These are phyloP conservation scores for Hypselothyrea guttata DNA, from an alignment of 2,888 invertebrate species.

Conservation along the genomic window DNA sequence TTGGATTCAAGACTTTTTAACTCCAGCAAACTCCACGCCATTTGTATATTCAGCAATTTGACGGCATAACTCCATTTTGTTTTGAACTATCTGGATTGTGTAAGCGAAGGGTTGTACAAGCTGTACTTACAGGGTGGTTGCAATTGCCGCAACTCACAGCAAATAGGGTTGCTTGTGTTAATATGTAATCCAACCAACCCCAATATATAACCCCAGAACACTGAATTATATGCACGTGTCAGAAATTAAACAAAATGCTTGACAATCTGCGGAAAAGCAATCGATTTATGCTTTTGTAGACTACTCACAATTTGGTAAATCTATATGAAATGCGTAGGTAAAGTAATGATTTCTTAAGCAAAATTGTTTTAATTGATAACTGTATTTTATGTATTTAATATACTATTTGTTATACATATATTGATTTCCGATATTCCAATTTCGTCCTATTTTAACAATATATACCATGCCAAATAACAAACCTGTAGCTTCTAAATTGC, in stretches of 20 bases:
- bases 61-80: constrained; percentile 41
- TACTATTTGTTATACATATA: too few species aligned
- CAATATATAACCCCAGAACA: too few species aligned
- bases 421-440: too few species aligned
- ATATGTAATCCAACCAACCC: constrained; percentile 47
- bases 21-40: constrained; percentile 19
- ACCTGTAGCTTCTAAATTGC: too few species aligned
- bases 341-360: too few species aligned
- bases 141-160: constrained; percentile 35
- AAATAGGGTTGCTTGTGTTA: constrained; percentile 38
- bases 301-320: not conserved
- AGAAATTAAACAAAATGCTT: constrained; percentile 65
- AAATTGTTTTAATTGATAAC: too few species aligned
- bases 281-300: not conserved
- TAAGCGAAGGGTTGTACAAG: constrained; percentile 39
- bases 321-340: too few species aligned
- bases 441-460: too few species aligned
- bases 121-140: constrained; percentile 28
- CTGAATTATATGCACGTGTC: constrained; percentile 61
- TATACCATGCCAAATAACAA: too few species aligned
- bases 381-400: too few species aligned
- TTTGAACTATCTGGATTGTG: not conserved
- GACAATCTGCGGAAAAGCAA: constrained; percentile 38
- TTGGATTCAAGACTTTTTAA: too few species aligned
- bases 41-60: constrained; percentile 11